phyloP scores from a whole-genome alignment of 2,888 invertebrate genomes.

The Drosophila koepferae region DNA sequence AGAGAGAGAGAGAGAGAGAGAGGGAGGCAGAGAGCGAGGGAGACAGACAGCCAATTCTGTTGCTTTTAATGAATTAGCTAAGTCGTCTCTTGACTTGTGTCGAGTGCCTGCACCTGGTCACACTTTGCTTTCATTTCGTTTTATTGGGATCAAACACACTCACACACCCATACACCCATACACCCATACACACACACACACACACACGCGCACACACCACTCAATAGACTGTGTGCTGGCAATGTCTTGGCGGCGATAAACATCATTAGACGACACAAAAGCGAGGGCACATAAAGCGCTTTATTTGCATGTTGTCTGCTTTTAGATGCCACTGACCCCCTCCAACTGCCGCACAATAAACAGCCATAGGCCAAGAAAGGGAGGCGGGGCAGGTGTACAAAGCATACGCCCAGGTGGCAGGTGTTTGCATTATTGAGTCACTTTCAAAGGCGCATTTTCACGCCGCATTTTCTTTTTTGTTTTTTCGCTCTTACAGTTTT shows the following conservation, averaged over 20 bases:
- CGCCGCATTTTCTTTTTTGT: conserved; percentile 49
- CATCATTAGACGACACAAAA: conserved; percentile 74
- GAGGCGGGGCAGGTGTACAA: conserved; percentile 10
- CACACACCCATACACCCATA: background rate
- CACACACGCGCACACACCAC: conserved; percentile 7
- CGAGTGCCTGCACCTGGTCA: conserved; percentile 47
- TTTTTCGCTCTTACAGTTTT: conserved; percentile 36
- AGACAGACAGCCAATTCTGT: conserved; percentile 2
- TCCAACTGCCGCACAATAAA: conserved; percentile 16
- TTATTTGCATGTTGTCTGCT: conserved; percentile 78
- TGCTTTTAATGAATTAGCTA: conserved; percentile 76
- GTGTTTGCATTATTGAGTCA: conserved; percentile 77
- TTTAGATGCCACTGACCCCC: conserved; percentile 74
- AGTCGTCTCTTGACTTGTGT: conserved; percentile 24
- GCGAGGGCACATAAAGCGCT: conserved; percentile 65
- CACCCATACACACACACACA: conserved; percentile 11
- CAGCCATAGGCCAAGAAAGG: background rate
- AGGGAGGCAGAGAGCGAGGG: background rate
- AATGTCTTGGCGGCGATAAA: conserved; percentile 71
- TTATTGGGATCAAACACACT: conserved; percentile 29
- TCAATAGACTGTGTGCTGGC: conserved; percentile 42
- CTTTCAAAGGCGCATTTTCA: conserved; percentile 75
- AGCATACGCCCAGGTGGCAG: conserved; percentile 51
- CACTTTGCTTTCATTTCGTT: conserved; percentile 40
- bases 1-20: background rate